Evolutionary conservation across 23 tunicate genomes (phyloP).

Genomic region (Ascidia mentula): DNA sequence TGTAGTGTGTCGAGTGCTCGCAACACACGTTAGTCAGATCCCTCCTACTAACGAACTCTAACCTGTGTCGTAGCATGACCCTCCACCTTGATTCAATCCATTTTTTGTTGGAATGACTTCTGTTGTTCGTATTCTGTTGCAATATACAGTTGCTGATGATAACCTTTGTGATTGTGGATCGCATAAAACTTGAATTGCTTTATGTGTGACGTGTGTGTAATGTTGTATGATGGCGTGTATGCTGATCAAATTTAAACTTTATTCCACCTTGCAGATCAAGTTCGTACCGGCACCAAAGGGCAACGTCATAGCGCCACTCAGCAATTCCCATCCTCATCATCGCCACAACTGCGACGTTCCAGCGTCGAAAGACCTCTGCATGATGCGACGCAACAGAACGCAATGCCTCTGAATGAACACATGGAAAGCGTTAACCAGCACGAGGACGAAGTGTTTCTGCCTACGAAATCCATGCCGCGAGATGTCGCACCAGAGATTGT

Average conservation of each 20-base stretch:
- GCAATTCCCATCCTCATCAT: slow-evolving; percentile 30
- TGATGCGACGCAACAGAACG: neutral
- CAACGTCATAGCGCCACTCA: slow-evolving; percentile 23
- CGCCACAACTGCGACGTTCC: slow-evolving; percentile 11
- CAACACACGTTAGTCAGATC: slow-evolving; percentile 8
- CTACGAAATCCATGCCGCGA: slow-evolving; percentile 21
- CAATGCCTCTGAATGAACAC: neutral
- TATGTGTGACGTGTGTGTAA: neutral
- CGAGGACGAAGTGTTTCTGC: slow-evolving; percentile 58
- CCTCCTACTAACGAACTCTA: neutral
- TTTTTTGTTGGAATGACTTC: neutral
- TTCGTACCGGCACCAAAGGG: slow-evolving; percentile 5
- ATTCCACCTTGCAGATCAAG: slow-evolving; percentile 7
- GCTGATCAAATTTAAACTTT: no score
- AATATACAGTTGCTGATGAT: neutral
- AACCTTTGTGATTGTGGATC: neutral
- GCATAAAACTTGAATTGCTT: neutral
- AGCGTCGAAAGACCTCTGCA: slow-evolving; percentile 17
- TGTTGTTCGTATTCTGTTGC: neutral
- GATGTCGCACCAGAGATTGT: slow-evolving; percentile 24
- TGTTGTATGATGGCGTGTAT: no score
- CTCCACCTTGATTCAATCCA: neutral
- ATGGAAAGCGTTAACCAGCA: slow-evolving; percentile 7
- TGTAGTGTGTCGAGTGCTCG: slow-evolving; percentile 10
- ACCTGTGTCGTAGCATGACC: slow-evolving; percentile 5